Base-by-base conservation (phyloP, 2,888 invertebrate genomes). In the Phlogophora meticulosa region DNA sequence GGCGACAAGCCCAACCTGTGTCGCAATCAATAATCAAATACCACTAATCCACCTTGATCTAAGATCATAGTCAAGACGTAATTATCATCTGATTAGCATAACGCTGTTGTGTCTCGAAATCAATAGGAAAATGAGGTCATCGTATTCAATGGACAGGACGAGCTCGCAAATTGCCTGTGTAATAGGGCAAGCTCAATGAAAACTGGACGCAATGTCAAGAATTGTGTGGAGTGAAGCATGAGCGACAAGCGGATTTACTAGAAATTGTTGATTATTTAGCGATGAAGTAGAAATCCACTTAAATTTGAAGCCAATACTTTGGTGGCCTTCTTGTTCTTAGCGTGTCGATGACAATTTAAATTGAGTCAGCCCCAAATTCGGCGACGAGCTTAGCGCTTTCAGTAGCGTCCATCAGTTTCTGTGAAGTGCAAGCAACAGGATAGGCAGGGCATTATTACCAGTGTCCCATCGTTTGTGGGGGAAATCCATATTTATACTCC, bases 181-280 rank as follows among this genome's bases (percentile, higher is more conserved):
- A 78, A 71, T 68, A 62, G 48, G 68, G 67, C 66, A 56, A 74
- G 72, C 81, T 82, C 80, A 83, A 82, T 85, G 78, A 78, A 80
- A 80, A 78, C 69, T 80, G 60, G 71, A 84, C 80, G 78, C 82
- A 86, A 87, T 89, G 85, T 85, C 84, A 85, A 84, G 74, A 78
- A 76, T 68, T 40, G 51, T 40, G 4, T 66, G 46, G 58, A 53
- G 24, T 36, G 20, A 1, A 17, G 13, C 7, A 58, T 5, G 11
- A 45, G 34, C 15, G 34, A 24, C 0, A 4, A 61, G 59, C 71
- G 60, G 22, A 15, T 2, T 17, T 5, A 2, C 0, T 7, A 15
- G 0, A 52, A 40, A 5, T 11, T 0, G 0, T 61, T 46, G 20
- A 1, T 1, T 46, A 0, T 10, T 60, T 7, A 36, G 13, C 4